Evolutionary conservation across 2,113 vertebrate species (phyloP).

Genomic region (Scomber scombrus): DNA sequence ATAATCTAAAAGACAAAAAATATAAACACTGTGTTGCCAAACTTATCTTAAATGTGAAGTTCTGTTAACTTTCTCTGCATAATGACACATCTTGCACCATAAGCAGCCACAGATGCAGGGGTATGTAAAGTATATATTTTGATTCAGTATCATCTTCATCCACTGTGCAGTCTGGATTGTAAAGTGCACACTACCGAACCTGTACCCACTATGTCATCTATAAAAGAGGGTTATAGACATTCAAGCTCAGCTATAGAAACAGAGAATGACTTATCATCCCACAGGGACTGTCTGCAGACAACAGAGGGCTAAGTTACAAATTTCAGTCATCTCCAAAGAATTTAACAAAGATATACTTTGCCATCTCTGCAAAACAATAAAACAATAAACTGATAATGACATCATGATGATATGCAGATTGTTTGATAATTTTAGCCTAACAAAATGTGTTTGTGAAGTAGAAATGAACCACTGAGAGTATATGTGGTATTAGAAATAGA

Average conservation of each 20-base stretch:
- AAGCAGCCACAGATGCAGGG: constrained; percentile 4
- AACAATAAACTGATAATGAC: neutral
- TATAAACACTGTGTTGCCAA: neutral
- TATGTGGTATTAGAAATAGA: neutral
- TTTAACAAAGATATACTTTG: constrained; percentile 26
- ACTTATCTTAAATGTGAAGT: constrained; percentile 1
- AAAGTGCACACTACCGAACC: constrained; percentile 6
- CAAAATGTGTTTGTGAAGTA: neutral
- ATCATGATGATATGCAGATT: no score
- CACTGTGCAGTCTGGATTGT: constrained; percentile 14
- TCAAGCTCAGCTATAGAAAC: constrained; percentile 58
- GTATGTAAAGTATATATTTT: neutral
- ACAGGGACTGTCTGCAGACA: constrained; percentile 26
- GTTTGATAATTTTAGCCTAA: no score
- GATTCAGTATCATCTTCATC: neutral
- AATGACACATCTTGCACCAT: constrained; percentile 3
- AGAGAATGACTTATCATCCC: constrained; percentile 41
- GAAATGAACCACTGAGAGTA: neutral
- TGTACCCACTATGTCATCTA: constrained; percentile 20
- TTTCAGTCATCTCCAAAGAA: constrained; percentile 46
- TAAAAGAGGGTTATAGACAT: constrained; percentile 39
- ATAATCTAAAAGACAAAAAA: neutral
- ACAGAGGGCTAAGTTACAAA: constrained; percentile 31
- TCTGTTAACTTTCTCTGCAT: neutral
- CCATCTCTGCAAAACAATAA: constrained; percentile 26